Evolutionary conservation across 2,113 vertebrate genomes (phyloP), one percentile per base, ranked within the genome.

Genomic region (Alectura lathami): DNA sequence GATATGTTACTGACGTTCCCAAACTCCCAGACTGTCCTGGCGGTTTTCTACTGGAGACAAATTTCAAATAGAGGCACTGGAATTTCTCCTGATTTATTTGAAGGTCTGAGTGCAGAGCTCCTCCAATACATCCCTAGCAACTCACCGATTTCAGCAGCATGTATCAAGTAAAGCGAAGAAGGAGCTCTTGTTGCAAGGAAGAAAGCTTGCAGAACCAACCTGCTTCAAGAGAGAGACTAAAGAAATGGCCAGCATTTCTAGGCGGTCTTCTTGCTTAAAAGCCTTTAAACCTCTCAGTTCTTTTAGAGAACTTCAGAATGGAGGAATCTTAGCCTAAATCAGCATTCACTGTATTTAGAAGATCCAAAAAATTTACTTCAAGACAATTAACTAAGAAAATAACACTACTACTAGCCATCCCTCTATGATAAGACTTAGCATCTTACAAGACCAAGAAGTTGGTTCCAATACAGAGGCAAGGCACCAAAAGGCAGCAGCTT

Each of bases 31-130:
- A 9, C 45, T 56, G 48, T 18, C 59, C 38, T 17, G 11, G n/a
- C 77, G 30, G 3, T 75, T 59, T 92, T 78, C 4, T 32, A 3
- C 23, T 62, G 64, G 57, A 74, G 27, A 6, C 29, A 18, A 10
- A 15, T 51, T 50, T 88, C 48, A 76, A n/a, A 29, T 16, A 36
- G 11, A 2, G 0, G 13, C 0, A 0, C 2, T 43, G 50, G 68
- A 81, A 74, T 91, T 83, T 69, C 29, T 83, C n/a, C 30, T n/a
- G 42, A 29, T 83, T 83, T 93, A 30, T 68, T 54, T 80, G 32
- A 6, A 9, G 20, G 17, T 45, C 16, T 82, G 60, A 24, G 38
- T 26, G 18, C 30, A 89, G 81, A 63, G 24, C 22, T 78, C 26
- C 26, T 54, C 36, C 57, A 1, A 16, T 59, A 11, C 0, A 0